phyloP scores from a whole-genome alignment of 2,113 vertebrate genomes.

The Lonchura striata region DNA sequence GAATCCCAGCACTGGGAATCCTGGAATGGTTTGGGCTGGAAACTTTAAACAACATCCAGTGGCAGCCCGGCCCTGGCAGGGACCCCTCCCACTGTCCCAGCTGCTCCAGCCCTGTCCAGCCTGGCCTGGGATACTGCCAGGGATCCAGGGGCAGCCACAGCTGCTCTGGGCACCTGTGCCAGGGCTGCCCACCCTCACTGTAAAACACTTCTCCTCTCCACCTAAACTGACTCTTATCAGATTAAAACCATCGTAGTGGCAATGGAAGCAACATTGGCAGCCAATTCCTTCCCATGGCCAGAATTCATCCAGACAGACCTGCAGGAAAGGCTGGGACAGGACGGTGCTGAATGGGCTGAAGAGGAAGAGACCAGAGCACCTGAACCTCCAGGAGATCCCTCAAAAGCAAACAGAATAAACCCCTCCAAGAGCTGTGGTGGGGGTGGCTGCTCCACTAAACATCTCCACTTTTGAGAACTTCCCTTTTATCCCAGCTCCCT shows the following conservation, averaged over 20 bases:
- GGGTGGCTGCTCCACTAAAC: not conserved
- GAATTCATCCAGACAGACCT: not conserved
- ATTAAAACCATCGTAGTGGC: not conserved
- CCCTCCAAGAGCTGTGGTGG: not conserved
- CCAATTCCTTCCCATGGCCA: not conserved
- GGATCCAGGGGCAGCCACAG: not conserved
- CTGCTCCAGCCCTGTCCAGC: not conserved
- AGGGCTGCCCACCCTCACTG: not conserved
- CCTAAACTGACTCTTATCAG: no score
- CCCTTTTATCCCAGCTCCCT: not conserved
- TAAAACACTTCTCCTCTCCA: not conserved
- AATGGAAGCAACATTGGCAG: rapidly evolving
- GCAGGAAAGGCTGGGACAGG: not conserved
- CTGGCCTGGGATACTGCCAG: not conserved
- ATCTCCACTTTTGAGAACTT: not conserved
- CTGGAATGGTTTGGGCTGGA: not conserved
- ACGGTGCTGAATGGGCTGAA: not conserved
- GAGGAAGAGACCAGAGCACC: not conserved
- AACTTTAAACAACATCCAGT: not conserved
- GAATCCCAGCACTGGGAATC: not conserved
- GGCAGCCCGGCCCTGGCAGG: not conserved
- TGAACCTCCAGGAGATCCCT: not conserved
- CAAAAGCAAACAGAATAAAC: not conserved
- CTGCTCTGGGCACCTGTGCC: not conserved
- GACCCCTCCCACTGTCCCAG: not conserved